phyloP scores from a whole-genome alignment of 2,797 vertebrate genomes.

The Argya squamiceps region DNA sequence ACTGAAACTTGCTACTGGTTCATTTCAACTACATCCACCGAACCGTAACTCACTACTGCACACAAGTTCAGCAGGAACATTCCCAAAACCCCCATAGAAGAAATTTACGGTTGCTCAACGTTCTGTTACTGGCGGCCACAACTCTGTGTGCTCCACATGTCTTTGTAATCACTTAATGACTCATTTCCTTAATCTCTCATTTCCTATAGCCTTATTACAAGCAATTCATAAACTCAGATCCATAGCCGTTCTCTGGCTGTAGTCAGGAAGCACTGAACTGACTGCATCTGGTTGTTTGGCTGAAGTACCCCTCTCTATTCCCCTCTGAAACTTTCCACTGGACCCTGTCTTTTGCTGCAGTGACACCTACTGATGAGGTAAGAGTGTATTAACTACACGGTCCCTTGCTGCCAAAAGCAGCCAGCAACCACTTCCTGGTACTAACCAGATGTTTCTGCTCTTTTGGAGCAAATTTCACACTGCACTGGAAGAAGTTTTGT shows the following conservation, averaged over 20 bases:
- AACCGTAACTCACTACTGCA: conserved; percentile 41
- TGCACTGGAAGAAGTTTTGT: background rate
- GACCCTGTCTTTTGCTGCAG: conserved; percentile 70
- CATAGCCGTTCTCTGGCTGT: conserved; percentile 57
- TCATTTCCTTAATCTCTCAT: conserved; percentile 78
- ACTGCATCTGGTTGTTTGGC: conserved; percentile 65
- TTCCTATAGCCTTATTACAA: conserved; percentile 75
- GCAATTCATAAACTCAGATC: conserved; percentile 70
- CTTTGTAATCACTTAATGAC: conserved; percentile 78
- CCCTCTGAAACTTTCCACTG: conserved; percentile 59
- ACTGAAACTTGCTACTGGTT: conserved; percentile 29
- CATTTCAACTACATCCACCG: conserved; percentile 34
- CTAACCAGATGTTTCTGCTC: conserved; percentile 68
- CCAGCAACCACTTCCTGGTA: conserved; percentile 70
- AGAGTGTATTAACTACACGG: conserved; percentile 46
- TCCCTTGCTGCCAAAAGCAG: conserved; percentile 53
- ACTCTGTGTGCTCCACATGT: conserved; percentile 73
- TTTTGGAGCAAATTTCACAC: conserved; percentile 61
- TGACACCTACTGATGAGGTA: conserved; percentile 76
- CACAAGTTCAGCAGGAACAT: conserved; percentile 57
- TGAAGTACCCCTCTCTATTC: conserved; percentile 26
- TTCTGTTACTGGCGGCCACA: conserved; percentile 65
- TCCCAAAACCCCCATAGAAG: conserved; percentile 52
- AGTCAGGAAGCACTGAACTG: conserved; percentile 65
- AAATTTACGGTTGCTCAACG: conserved; percentile 56